These are phyloP conservation scores for Patella pellucida DNA, from an alignment of 2,888 invertebrate genomes.

Conservation along the genomic window DNA sequence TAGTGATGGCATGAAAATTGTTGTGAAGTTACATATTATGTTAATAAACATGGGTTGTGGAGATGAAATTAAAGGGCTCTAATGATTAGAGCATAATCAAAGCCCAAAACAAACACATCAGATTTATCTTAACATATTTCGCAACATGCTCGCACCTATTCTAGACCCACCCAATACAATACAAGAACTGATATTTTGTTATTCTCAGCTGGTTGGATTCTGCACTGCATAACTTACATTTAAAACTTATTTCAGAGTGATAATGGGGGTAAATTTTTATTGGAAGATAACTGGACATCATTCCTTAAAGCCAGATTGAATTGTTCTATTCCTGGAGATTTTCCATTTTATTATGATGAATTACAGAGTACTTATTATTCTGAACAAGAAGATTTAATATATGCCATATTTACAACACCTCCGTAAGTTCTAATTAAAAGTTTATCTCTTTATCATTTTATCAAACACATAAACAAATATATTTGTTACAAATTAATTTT, in stretches of 20 bases:
- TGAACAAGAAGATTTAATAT: slow-evolving; percentile 77
- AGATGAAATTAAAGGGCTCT: too few species aligned
- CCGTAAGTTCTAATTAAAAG: slow-evolving; percentile 51
- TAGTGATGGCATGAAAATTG: too few species aligned
- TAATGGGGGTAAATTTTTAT: slow-evolving; percentile 79
- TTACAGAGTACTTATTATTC: slow-evolving; percentile 77
- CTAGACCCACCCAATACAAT: background rate
- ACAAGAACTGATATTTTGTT: background rate
- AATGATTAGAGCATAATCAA: too few species aligned
- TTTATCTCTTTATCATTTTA: too few species aligned
- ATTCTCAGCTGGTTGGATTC: background rate
- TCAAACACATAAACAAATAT: too few species aligned
- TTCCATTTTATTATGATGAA: slow-evolving; percentile 96
- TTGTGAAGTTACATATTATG: too few species aligned
- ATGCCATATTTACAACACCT: slow-evolving; percentile 95
- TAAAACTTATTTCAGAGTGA: slow-evolving; percentile 74
- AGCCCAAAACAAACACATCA: too few species aligned
- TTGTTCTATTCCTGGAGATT: slow-evolving; percentile 88
- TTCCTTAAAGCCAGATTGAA: slow-evolving; percentile 93
- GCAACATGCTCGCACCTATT: background rate
- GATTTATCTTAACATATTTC: too few species aligned
- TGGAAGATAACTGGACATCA: slow-evolving; percentile 91
- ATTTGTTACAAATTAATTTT: too few species aligned
- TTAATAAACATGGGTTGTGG: too few species aligned
- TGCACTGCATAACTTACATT: background rate